Evolutionary conservation across 2,113 vertebrate species (phyloP), one percentile per base, ranked within the genome.

Genomic region (Cercocebus atys): DNA sequence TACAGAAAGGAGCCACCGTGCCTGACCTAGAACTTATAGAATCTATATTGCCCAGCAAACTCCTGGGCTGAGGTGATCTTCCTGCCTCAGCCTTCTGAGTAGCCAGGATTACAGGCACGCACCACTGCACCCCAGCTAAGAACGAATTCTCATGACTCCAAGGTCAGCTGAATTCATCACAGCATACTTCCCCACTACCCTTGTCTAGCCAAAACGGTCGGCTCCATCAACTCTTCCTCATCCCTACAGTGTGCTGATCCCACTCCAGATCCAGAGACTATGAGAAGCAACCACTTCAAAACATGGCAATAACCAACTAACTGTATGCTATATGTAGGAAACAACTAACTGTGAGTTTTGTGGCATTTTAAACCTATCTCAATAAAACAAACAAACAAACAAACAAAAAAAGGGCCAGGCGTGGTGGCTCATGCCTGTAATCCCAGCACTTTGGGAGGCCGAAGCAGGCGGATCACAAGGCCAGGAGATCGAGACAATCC

Each of bases 301-400:
- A 93, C 55, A 86, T 6, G 55, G 43, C 10, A 91, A 32, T 50
- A 93, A 95, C 14, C 61, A 86, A 6, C 32, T 8, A 92, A 92
- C 55, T 16, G 13, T 32, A 93, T 2, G 82, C 40, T 93, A 70
- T 68, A 70, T 70, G 16, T 66, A 43, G 40, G 27, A 64, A 64
- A 64, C 27, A 64, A 64, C 61, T 64, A 64, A 64, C 61, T 64
- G 61, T 92, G 22, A 47, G 23, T 88, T 97, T 52, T 92, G 38
- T 32, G 43, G 38, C 64, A 47, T 82, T 94, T 95, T 88, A 88
- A 95, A 95, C 35, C 55, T 23, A 94, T 22, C 35, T 80, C 47
- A 96, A 88, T 80, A 93, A 92, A 81, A 35, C 7, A 50, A 50
- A 14, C 47, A 50, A 50, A 50, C 47, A 50, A 13, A 50, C 12